These are phyloP conservation scores for Agonopterix subpropinquella DNA, from an alignment of 2,888 invertebrate genomes.

Conservation along the genomic window DNA sequence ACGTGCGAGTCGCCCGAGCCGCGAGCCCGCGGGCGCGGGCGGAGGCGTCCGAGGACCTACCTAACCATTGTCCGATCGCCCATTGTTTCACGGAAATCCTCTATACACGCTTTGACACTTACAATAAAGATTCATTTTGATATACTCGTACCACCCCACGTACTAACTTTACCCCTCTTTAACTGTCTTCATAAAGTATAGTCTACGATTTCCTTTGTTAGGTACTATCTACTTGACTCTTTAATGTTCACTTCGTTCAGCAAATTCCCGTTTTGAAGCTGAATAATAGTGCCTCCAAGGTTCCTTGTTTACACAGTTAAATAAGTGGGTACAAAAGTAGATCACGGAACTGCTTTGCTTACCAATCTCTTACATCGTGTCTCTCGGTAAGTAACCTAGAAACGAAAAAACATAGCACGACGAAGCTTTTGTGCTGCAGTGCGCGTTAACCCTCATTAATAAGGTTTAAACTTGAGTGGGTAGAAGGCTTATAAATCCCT, in stretches of 20 bases:
- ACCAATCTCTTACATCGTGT: conserved; percentile 27
- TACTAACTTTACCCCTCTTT: too few relatives aligned
- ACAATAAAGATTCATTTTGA: conserved; percentile 36
- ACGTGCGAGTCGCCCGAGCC: conserved; percentile 38
- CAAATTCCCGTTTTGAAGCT: too few relatives aligned
- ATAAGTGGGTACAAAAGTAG: conserved; percentile 24
- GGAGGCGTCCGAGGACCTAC: conserved; percentile 27
- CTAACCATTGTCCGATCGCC: conserved; percentile 47
- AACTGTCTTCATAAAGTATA: too few relatives aligned
- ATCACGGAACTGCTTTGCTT: conserved; percentile 49
- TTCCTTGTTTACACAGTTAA: neutral
- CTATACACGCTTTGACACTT: conserved; percentile 55
- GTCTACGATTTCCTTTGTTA: too few relatives aligned
- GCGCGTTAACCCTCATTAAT: conserved; percentile 27
- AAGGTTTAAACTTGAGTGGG: conserved; percentile 28
- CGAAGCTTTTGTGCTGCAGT: conserved; percentile 25
- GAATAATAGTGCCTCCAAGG: neutral
- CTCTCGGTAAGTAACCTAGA: conserved; percentile 57
- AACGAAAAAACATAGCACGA: conserved; percentile 52
- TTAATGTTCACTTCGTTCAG: too few relatives aligned
- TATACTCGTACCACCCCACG: conserved; percentile 8
- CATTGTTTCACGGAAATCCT: conserved; percentile 68
- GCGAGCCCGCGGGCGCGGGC: conserved; percentile 47
- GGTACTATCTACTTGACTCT: too few relatives aligned
- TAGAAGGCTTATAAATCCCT: conserved; percentile 61